Conservation (phyloP, 2,797 vertebrate genomes). For the Micrastur ruficollis region DNA sequence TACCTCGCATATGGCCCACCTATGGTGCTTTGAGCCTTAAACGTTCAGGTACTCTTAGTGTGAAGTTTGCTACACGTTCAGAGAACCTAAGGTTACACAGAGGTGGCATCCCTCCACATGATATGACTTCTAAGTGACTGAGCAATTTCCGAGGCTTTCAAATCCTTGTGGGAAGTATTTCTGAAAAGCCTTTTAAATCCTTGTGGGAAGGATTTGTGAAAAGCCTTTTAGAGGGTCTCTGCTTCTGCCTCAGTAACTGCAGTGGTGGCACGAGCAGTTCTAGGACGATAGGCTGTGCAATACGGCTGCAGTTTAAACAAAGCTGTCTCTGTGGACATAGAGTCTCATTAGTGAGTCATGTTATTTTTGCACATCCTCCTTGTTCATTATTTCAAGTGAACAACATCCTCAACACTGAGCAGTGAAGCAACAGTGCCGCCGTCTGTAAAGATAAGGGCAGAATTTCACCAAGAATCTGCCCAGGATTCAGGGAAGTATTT, state of each 20-base stretch:
- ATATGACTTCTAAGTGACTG: background rate
- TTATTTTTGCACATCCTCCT: background rate
- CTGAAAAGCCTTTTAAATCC: background rate
- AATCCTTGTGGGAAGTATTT: background rate
- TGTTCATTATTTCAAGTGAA: background rate
- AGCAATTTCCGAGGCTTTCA: background rate
- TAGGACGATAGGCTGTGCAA: rapidly evolving
- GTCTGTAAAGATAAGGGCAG: background rate
- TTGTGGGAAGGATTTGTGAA: background rate
- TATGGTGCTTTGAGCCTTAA: background rate
- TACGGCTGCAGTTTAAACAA: background rate
- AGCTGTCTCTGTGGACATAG: background rate
- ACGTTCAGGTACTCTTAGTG: background rate
- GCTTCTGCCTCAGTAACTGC: background rate
- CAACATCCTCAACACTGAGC: background rate
- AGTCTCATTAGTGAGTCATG: background rate
- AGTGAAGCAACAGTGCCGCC: background rate
- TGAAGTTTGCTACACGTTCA: background rate
- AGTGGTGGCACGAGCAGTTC: background rate
- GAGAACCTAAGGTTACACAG: background rate
- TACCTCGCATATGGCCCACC: rapidly evolving
- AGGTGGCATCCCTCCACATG: background rate
- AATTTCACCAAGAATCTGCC: background rate
- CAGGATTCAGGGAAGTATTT: background rate
- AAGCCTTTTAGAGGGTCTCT: background rate